These are phyloP conservation scores for Echinometra lucunter DNA, from an alignment of 53 echinoderm and acorn worm genomes.

Conservation along the genomic window DNA sequence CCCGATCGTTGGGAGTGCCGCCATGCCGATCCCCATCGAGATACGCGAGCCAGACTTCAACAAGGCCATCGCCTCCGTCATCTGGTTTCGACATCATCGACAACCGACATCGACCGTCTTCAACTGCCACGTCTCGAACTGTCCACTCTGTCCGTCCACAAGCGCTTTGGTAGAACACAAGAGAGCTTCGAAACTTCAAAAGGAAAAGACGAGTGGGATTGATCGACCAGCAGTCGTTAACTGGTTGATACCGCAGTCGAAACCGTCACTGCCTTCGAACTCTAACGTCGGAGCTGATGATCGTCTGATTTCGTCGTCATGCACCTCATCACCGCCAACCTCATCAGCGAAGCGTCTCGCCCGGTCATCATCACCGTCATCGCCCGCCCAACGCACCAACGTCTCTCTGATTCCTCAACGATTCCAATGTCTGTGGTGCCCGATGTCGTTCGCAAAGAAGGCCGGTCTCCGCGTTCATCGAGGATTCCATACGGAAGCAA, in stretches of 20 bases:
- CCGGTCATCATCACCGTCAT: not conserved
- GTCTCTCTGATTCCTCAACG: not conserved
- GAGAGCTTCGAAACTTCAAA: not conserved
- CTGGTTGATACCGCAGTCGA: conserved; percentile 35
- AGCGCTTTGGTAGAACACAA: not conserved
- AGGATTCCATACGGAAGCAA: not conserved
- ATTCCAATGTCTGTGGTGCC: not conserved
- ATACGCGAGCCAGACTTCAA: conserved; percentile 45
- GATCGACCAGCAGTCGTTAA: conserved; percentile 33
- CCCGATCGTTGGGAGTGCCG: not conserved
- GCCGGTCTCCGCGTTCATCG: not conserved
- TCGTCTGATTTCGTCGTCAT: not conserved
- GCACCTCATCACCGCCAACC: not conserved
- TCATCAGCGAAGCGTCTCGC: conserved; percentile 55
- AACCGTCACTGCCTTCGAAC: not conserved
- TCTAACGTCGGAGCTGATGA: not conserved
- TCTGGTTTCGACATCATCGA: conserved; percentile 32
- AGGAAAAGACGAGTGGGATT: not conserved
- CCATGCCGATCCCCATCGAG: conserved; percentile 26
- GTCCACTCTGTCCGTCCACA: conserved; percentile 16
- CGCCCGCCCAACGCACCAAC: not conserved
- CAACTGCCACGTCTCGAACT: conserved; percentile 43
- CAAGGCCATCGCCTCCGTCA: conserved; percentile 55
- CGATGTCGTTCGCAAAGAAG: not conserved
- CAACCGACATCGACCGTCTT: not conserved